phyloP scores from a whole-genome alignment of 2,113 vertebrate genomes.

The Hippotragus niger region DNA sequence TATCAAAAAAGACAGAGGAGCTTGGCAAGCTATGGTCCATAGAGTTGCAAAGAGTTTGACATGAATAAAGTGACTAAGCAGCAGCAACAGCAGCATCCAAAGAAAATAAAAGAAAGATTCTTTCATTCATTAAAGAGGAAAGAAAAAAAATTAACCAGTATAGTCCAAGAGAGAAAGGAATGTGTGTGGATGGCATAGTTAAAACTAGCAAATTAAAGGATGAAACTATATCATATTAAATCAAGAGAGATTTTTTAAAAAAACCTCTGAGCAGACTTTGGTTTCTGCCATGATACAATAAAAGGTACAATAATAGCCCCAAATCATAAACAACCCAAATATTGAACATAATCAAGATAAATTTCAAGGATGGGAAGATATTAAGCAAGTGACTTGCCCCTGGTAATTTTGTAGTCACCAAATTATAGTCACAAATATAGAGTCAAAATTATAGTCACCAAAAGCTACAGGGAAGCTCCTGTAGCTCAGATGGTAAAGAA shows the following conservation, averaged over 20 bases:
- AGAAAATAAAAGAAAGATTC: no score
- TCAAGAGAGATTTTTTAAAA: neutral
- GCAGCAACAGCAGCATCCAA: no score
- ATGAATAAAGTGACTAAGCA: no score
- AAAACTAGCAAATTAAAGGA: neutral
- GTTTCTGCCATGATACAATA: neutral
- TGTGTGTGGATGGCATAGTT: neutral
- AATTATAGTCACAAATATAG: no score
- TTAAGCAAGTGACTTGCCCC: neutral
- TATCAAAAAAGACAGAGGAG: neutral
- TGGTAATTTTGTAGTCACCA: neutral
- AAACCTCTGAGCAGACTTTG: neutral
- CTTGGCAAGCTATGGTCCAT: no score
- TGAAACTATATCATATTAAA: neutral
- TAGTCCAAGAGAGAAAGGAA: neutral
- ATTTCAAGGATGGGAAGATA: neutral
- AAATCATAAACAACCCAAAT: neutral
- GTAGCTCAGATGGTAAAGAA: no score
- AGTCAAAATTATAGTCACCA: no score
- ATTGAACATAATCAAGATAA: neutral
- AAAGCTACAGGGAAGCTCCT: no score
- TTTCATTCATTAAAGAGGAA: neutral
- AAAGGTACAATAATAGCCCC: neutral
- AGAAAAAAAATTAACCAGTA: neutral
- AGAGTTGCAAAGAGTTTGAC: no score